Base-by-base conservation (phyloP, 2,888 invertebrate species). In the Pogonocherus hispidulus region DNA sequence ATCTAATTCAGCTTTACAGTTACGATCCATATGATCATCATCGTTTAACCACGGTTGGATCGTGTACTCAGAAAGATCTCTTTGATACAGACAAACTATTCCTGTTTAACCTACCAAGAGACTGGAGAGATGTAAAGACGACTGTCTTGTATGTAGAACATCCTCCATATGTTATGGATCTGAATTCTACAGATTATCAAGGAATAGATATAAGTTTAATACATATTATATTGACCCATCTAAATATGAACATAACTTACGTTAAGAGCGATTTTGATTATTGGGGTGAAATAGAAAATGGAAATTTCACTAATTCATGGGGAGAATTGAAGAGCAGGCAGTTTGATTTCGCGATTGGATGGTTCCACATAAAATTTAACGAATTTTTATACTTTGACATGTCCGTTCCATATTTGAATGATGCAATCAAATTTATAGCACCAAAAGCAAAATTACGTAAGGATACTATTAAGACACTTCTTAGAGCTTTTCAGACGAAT, bases 241-340 rank as follows among this genome's bases (percentile, higher is more conserved):
- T 41, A 41, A n/a, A 41, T n/a, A 1, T 41, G 41, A 41, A 41
- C n/a, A 14, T 41, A 41, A 41, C 14, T 41, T 41, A 41, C 41
- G 41, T 41, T 41, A 41, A 41, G n/a, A 41, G 41, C n/a, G 41
- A 41, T 2, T 41, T 41, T 16, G 41, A 41, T 41, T 41, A 41
- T 14, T 41, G 41, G 41, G 41, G 41, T n/a, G 41, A 41, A 41
- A 41, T 41, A 41, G 41, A n/a, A n/a, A 41, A 41, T n/a, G 41
- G n/a, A 41, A 16, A n/a, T 16, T 41, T 41, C 14, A 16, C 14
- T 2, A 41, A 41, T 16, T 41, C 41, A 3, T 41, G 41, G 41
- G 41, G 41, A 14, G 41, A 41, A 41, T 16, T 41, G 14, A n/a
- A 41, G 6, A 41, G 14, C 6, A 41, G 41, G 16, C 41, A 16